phyloP scores from a whole-genome alignment of 2,113 vertebrate genomes.

The Protobothrops mucrosquamatus region DNA sequence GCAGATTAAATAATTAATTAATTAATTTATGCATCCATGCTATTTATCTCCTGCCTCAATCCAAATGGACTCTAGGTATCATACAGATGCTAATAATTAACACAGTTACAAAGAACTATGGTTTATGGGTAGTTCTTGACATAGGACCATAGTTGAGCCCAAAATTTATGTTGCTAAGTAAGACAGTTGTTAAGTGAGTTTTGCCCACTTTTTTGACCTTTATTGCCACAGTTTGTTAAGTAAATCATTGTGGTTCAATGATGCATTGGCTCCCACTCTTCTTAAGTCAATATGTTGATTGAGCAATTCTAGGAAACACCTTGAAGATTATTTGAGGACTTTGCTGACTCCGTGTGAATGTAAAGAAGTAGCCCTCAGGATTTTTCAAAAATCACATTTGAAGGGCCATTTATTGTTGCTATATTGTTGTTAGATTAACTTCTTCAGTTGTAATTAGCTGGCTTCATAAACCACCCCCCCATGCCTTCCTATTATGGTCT shows the following conservation, averaged over 20 bases:
- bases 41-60: neutral
- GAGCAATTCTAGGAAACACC: conserved; percentile 28
- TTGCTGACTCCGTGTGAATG: conserved; percentile 41
- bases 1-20: neutral
- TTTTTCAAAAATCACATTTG: conserved; percentile 2
- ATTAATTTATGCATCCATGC: neutral
- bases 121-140: neutral
- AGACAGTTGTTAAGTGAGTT: neutral
- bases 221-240: neutral
- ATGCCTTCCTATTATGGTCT: neutral
- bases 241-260: neutral
- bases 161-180: neutral
- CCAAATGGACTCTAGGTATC: neutral
- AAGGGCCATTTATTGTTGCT: conserved; percentile 24
- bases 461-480: neutral
- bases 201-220: neutral
- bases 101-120: neutral
- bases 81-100: neutral
- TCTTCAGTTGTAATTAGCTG: conserved; percentile 32
- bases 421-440: conserved; percentile 38
- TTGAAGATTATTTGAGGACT: conserved; percentile 45
- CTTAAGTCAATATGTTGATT: neutral
- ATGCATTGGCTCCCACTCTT: neutral
- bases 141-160: neutral
- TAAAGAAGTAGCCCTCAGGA: conserved; percentile 35